Conservation (phyloP, 2,888 invertebrate genomes). For the Alitta virens region DNA sequence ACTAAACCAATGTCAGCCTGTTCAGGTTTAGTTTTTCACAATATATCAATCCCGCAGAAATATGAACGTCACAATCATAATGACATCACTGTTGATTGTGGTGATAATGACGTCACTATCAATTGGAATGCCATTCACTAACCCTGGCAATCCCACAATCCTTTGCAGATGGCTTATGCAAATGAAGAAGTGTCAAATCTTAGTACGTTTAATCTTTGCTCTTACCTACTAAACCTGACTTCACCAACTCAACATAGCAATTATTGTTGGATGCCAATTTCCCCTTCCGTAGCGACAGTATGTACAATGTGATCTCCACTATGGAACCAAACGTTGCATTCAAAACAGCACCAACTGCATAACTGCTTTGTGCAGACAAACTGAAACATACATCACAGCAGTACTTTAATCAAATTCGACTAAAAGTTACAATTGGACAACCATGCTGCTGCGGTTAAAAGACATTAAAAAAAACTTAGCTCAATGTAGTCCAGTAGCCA, state of each 20-base stretch:
- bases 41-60: too few species aligned
- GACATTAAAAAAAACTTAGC: too few species aligned
- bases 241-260: conserved; percentile 47
- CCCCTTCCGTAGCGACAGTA: conserved; percentile 42
- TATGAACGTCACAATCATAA: too few species aligned
- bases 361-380: conserved; percentile 51
- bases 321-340: conserved; percentile 53
- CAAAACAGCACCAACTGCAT: conserved; percentile 50
- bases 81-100: too few species aligned
- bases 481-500: too few species aligned
- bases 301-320: conserved; percentile 49
- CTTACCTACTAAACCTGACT: conserved; percentile 46
- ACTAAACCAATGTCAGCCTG: too few species aligned
- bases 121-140: too few species aligned
- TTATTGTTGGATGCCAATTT: conserved; percentile 11
- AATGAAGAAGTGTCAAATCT: not conserved
- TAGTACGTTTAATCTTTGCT: not conserved
- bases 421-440: not conserved
- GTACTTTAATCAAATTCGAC: not conserved
- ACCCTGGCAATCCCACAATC: too few species aligned
- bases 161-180: too few species aligned
- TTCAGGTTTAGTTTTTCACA: too few species aligned
- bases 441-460: not conserved
- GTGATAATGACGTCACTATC: too few species aligned
- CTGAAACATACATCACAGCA: conserved; percentile 30